These are phyloP conservation scores for Dione vanillae DNA, from an alignment of 2,888 invertebrate genomes.

Conservation along the genomic window DNA sequence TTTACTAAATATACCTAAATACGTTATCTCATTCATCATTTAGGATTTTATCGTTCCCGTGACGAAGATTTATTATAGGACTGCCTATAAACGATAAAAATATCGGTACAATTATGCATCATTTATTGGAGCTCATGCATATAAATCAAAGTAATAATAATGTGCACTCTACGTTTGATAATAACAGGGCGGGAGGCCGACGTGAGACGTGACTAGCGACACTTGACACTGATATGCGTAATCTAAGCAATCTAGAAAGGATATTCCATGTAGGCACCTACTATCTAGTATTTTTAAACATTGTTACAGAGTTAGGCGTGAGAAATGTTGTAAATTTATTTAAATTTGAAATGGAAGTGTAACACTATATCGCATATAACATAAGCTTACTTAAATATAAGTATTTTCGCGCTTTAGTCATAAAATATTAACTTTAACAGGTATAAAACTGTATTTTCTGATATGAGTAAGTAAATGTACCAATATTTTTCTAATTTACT, in stretches of 20 bases:
- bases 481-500: too few species aligned
- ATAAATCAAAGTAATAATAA: constrained; percentile 73
- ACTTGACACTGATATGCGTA: constrained; percentile 44
- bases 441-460: too few species aligned
- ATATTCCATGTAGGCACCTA: background rate
- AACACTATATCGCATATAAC: too few species aligned
- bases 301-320: too few species aligned
- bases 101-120: constrained; percentile 69
- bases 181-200: constrained; percentile 63
- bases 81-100: constrained; percentile 64
- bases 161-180: constrained; percentile 55
- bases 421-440: too few species aligned
- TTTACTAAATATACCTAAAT: constrained; percentile 44
- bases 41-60: constrained; percentile 53
- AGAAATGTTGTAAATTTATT: too few species aligned
- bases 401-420: too few species aligned
- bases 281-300: background rate
- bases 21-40: constrained; percentile 51
- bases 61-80: constrained; percentile 69
- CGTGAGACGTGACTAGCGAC: constrained; percentile 48
- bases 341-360: too few species aligned
- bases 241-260: constrained; percentile 27
- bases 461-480: too few species aligned
- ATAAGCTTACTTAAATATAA: too few species aligned
- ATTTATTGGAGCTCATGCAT: constrained; percentile 76